Evolutionary conservation across 2,888 invertebrate genomes (phyloP).

Genomic region (Beris morrisii): DNA sequence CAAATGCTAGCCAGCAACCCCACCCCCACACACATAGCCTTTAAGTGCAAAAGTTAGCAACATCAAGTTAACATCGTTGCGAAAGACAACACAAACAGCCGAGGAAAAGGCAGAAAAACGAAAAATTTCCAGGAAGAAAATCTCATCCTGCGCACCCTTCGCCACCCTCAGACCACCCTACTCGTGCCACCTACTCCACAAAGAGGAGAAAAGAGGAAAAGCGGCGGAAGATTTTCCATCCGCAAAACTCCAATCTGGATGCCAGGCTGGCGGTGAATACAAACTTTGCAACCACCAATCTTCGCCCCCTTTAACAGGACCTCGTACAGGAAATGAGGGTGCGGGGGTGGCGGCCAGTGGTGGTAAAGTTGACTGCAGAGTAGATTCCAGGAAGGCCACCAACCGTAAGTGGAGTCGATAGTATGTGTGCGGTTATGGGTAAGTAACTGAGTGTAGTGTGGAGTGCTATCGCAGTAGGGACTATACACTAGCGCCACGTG

Average conservation of each 20-base stretch:
- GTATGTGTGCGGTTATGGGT: conserved; percentile 7
- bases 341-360: not conserved
- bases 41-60: conserved; percentile 36
- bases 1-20: too few relatives aligned
- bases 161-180: not conserved
- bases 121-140: conserved; percentile 14
- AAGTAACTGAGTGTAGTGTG: conserved; percentile 22
- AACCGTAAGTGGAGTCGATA: conserved; percentile 5
- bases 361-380: not conserved
- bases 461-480: conserved; percentile 31
- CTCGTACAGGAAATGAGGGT: not conserved
- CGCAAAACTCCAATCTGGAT: conserved; percentile 38
- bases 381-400: conserved; percentile 8
- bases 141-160: conserved; percentile 11
- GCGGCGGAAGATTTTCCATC: conserved; percentile 37
- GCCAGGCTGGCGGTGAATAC: conserved; percentile 31
- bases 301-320: conserved; percentile 8
- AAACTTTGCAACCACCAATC: conserved; percentile 28
- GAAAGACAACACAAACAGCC: conserved; percentile 8
- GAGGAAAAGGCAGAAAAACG: conserved; percentile 30
- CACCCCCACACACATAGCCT: conserved; percentile 28
- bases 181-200: not conserved
- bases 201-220: conserved; percentile 33
- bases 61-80: conserved; percentile 28
- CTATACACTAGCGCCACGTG: conserved; percentile 13